A percentile compares a stretch with the other conserved stretches of the same genome.
These are phyloP conservation scores for Zaprionus vittiger DNA, from an alignment of 1,140 invertebrate genomes.

Conservation along the genomic window DNA sequence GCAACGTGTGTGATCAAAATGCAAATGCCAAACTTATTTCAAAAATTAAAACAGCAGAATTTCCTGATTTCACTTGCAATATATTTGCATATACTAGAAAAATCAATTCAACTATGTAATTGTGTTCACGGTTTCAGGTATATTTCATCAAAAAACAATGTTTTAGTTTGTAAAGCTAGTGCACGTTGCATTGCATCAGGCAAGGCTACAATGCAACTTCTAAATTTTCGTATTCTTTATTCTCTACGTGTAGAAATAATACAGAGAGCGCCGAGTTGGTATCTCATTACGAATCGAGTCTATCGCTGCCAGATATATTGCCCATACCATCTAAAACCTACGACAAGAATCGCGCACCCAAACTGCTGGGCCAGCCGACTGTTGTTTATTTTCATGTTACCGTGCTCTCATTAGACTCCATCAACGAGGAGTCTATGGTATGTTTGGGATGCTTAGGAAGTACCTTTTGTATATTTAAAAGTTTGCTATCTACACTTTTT, in stretches of 20 bases:
- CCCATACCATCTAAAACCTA: constrained; percentile 93
- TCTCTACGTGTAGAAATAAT: constrained; percentile 67
- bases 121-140: constrained; percentile 84
- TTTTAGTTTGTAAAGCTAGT: constrained; percentile 10
- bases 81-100: constrained; percentile 73
- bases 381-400: constrained; percentile 95
- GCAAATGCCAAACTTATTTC: constrained; percentile 55
- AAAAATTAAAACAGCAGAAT: constrained; percentile 62
- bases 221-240: constrained; percentile 7
- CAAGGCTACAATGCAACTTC: constrained; percentile 29
- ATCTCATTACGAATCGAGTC: constrained; percentile 86
- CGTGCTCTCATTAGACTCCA: constrained; percentile 93
- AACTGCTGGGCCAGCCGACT: constrained; percentile 92
- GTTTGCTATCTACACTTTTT: not conserved
- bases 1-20: constrained; percentile 65
- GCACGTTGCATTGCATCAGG: constrained; percentile 64
- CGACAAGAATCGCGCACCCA: constrained; percentile 95
- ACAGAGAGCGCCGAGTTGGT: constrained; percentile 83
- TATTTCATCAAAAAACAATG: not conserved
- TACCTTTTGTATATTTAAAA: not conserved
- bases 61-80: constrained; percentile 67
- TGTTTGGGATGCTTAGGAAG: constrained; percentile 27
- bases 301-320: constrained; percentile 92
- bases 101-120: constrained; percentile 81
- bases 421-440: constrained; percentile 97